Base-by-base conservation (phyloP, 2,113 vertebrate genomes). In the Cavia porcellus region DNA sequence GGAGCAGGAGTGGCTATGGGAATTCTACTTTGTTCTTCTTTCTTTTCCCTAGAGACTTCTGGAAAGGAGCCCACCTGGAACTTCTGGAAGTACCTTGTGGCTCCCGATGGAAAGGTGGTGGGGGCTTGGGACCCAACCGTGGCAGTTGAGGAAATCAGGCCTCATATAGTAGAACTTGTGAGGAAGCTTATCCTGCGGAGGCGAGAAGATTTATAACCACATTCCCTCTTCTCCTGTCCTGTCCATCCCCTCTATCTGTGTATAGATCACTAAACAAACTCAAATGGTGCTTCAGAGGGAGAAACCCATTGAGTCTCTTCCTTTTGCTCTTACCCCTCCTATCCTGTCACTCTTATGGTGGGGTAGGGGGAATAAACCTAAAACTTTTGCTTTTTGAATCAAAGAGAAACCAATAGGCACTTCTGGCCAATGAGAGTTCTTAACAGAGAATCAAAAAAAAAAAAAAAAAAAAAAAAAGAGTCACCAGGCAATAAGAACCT, bases 51-150 rank as follows among this genome's bases (percentile, higher is more conserved):
- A 99, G 99, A 99, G 35, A 98, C 98, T 45, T 99, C 99, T 82
- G 99, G 99, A 80, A 99, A 99, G 96, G 99, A 99, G 96, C 99
- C 99, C 35, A 99, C 99, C 93, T 99, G 99, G 99, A 99, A 99
- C 96, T 99, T 99, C 98, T 99, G 99, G 99, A 99, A 99, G 97
- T 99, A 99, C 93, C 98, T 99, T 0, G 98, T 99, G 32, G 99
- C 99, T 42, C 98, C 99, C 1, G 98, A 99, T 59, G 99, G 99
- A 7, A 99, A 99, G 83, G 99, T 99, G 38, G 98, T 99, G 52
- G 99, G 99, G 20, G 98, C 98, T 0, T 99, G 99, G 99, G 99
- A 99, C 79, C 99, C 99, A 17, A 98, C 98, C 0, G 98, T 99
- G 82, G 96, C 99, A 5, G 98, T 99, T 92, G 99, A 99, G 97